Conservation (phyloP, 2,113 vertebrate genomes). For the Siniperca chuatsi region DNA sequence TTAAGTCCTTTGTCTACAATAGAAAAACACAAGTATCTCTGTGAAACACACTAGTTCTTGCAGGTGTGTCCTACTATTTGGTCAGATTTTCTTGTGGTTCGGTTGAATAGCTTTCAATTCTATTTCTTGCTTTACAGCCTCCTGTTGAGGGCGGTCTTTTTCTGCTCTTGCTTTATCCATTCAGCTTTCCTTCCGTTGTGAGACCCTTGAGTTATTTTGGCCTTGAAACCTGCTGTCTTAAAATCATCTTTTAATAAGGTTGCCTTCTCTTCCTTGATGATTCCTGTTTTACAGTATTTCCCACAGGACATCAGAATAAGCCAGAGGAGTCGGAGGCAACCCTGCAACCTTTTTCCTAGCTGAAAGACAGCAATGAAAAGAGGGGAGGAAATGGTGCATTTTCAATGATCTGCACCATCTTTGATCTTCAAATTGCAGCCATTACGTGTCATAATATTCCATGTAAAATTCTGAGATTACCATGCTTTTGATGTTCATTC, state of each 20-base stretch:
- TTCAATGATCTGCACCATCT: constrained; percentile 55
- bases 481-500: constrained; percentile 56
- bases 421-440: constrained; percentile 74
- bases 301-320: constrained; percentile 55
- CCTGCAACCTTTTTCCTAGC: constrained; percentile 8
- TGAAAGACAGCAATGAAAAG: constrained; percentile 26
- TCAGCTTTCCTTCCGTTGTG: constrained; percentile 26
- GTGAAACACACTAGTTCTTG: constrained; percentile 16
- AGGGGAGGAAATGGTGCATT: constrained; percentile 46
- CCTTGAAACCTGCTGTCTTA: constrained; percentile 53
- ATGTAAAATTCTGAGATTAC: constrained; percentile 61
- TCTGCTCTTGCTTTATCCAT: constrained; percentile 28
- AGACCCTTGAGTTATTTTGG: constrained; percentile 57
- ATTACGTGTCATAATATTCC: constrained; percentile 61
- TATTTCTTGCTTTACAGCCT: constrained; percentile 43
- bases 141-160: constrained; percentile 37
- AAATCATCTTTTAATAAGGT: constrained; percentile 62
- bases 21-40: constrained; percentile 8
- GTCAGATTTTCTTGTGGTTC: not conserved
- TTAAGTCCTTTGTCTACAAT: not conserved
- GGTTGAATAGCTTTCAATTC: constrained; percentile 23
- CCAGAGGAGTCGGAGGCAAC: constrained; percentile 17
- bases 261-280: constrained; percentile 30
- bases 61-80: not conserved
- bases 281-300: not conserved